Evolutionary conservation across 1,140 invertebrate species (phyloP), one percentile per base, ranked within the genome.

Genomic region (Harpegnathos saltator): DNA sequence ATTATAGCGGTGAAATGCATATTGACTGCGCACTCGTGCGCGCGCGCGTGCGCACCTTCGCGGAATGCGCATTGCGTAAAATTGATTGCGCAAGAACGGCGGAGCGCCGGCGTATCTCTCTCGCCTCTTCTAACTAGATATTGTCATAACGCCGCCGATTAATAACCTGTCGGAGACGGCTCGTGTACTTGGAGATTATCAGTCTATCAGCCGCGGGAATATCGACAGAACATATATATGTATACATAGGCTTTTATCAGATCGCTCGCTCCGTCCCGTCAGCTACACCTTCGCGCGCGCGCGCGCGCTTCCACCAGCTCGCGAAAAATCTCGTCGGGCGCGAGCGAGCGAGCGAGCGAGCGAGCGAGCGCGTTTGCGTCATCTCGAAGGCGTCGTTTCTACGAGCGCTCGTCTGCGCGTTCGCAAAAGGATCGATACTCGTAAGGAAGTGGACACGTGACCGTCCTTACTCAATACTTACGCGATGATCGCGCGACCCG

Each of bases 401-500:
- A 15, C 9, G 7, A 33, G 56, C 56, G 24, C 33, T 59, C 77
- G 22, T 54, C 29, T 29, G n/a, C 61, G 19, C 29, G 50, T 26
- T 82, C 80, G 81, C 78, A 66, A 72, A 50, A 56, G 71, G 52
- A 78, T 84, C 81, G 83, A 56, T 72, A 19, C 77, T 19, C 11
- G 75, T 83, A 85, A 89, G 86, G 86, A 88, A 85, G 71, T 71
- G 54, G 69, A 85, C 63, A 81, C 86, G 84, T 89, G 78, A 83
- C 52, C 74, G 74, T 85, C 69, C 73, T 89, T 89, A 59, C 83
- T 26, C 80, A 89, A 89, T 85, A 84, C 50, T 71, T 29, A 72
- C 19, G 15, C 78, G 86, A 88, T 85, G 87, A 89, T 89, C 72
- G 62, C 22, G 33, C 74, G 63, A 65, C 52, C 54, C 68, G 87